phyloP scores from a whole-genome alignment of 2,797 vertebrate genomes.

The Phrynocephalus guinanensis region DNA sequence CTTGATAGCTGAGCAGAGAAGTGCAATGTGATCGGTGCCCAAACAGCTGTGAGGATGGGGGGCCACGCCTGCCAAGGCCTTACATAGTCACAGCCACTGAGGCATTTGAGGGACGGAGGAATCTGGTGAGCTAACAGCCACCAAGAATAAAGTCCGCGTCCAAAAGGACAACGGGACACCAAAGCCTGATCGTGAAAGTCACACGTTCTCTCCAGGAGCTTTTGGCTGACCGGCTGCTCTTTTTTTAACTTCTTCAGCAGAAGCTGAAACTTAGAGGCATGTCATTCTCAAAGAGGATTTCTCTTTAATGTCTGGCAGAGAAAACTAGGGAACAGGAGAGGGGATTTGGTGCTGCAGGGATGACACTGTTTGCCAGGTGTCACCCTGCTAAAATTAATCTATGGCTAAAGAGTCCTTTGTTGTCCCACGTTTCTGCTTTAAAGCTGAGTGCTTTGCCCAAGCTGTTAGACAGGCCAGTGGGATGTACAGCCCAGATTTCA shows the following conservation, averaged over 20 bases:
- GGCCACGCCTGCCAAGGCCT: conserved; percentile 48
- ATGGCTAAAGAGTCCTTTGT: too few relatives aligned
- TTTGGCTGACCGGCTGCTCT: conserved; percentile 18
- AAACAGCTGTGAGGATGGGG: conserved; percentile 73
- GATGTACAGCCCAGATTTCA: too few relatives aligned
- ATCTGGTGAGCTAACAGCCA: conserved; percentile 68
- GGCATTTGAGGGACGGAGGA: conserved; percentile 67
- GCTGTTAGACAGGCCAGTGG: too few relatives aligned
- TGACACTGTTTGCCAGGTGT: too few relatives aligned
- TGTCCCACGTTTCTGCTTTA: too few relatives aligned
- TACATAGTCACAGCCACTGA: conserved; percentile 72
- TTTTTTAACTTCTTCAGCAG: not conserved
- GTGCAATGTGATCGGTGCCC: conserved; percentile 60
- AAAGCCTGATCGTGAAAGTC: conserved; percentile 46
- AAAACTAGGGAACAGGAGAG: too few relatives aligned
- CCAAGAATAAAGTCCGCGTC: conserved; percentile 59
- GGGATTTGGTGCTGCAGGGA: not conserved
- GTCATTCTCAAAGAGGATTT: not conserved
- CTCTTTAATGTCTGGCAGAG: not conserved
- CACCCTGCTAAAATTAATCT: too few relatives aligned
- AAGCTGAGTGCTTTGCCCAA: too few relatives aligned
- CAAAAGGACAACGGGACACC: not conserved
- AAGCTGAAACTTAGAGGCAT: not conserved
- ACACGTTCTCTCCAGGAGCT: conserved; percentile 9
- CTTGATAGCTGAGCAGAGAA: conserved; percentile 65